Evolutionary conservation across 2,797 vertebrate genomes (phyloP).

Genomic region (Microhierax caerulescens): DNA sequence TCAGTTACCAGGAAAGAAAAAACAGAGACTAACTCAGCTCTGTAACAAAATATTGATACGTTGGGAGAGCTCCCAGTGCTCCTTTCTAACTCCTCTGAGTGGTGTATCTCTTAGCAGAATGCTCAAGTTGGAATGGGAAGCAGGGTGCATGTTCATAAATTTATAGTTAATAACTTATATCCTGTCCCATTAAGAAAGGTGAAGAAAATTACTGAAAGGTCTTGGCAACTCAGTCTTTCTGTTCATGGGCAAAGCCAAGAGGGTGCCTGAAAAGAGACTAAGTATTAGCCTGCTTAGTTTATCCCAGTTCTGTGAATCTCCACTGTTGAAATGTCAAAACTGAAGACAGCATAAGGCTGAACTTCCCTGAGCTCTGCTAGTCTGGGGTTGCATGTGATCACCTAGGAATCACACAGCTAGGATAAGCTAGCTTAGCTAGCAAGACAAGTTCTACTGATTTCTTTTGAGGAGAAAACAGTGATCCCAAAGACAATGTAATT

Average conservation of each 20-base stretch:
- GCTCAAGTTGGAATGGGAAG: not conserved
- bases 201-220: not conserved
- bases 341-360: not conserved
- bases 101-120: not conserved
- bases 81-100: not conserved
- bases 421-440: not conserved
- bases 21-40: not conserved
- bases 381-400: not conserved
- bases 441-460: not conserved
- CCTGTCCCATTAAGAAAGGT: not conserved
- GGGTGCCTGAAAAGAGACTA: not conserved
- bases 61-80: not conserved
- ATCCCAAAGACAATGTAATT: not conserved
- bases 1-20: not conserved
- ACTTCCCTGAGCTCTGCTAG: not conserved
- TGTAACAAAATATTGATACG: not conserved
- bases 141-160: not conserved
- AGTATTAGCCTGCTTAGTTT: not conserved
- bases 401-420: not conserved
- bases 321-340: not conserved
- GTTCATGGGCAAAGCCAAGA: not conserved
- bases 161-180: not conserved
- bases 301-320: not conserved
- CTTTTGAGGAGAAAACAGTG: not conserved
- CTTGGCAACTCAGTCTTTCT: not conserved